These are phyloP conservation scores for Oxystoma pomonae DNA, from an alignment of 2,888 invertebrate genomes.

Conservation along the genomic window DNA sequence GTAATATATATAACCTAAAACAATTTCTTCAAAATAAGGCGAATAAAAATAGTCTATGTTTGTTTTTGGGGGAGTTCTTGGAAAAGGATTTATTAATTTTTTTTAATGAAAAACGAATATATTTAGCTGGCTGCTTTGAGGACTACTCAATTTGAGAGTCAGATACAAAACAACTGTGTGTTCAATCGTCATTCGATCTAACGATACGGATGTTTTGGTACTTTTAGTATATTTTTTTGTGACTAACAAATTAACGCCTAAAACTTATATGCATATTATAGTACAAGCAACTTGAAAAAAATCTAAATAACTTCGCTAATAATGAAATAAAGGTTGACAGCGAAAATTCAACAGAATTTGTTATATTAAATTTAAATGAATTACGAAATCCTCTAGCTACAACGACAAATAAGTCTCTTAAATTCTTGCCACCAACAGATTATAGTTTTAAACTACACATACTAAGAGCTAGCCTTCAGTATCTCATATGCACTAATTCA, in stretches of 20 bases:
- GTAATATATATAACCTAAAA: background rate
- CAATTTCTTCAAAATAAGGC: background rate
- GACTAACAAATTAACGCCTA: background rate
- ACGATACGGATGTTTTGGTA: background rate
- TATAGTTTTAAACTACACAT: background rate
- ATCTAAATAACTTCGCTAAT: background rate
- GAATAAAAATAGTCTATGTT: background rate
- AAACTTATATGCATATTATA: background rate
- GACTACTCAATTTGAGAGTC: background rate
- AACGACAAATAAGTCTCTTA: too few relatives aligned
- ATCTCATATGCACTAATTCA: background rate
- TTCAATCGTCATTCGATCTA: background rate
- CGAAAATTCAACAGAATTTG: background rate
- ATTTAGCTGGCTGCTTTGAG: background rate
- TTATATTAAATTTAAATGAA: background rate
- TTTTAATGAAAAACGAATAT: background rate
- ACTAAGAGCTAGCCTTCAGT: background rate
- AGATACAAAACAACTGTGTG: background rate
- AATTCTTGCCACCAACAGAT: background rate
- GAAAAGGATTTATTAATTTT: background rate
- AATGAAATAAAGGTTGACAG: background rate
- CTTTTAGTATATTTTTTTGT: background rate
- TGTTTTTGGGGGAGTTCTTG: background rate
- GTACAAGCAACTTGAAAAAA: background rate
- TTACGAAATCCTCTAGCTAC: too few relatives aligned